A percentile compares a stretch with the other conserved stretches of the same genome.
These are phyloP conservation scores for Helogale parvula DNA, from an alignment of 2,113 vertebrate genomes.

Conservation along the genomic window DNA sequence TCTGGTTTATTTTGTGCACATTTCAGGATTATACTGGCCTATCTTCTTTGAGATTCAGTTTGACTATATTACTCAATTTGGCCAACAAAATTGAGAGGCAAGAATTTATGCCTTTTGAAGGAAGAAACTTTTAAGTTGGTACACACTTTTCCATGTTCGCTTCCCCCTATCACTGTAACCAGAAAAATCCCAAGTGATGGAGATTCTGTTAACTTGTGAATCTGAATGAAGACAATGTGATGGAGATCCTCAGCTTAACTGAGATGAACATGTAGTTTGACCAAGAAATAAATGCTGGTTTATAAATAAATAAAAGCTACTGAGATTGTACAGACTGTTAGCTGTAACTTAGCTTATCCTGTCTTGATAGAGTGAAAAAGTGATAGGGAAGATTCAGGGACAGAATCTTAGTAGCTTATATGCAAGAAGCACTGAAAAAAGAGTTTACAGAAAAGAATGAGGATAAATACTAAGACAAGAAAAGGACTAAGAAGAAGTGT, in stretches of 20 bases:
- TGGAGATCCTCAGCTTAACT: neutral
- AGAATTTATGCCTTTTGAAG: neutral
- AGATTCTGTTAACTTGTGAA: neutral
- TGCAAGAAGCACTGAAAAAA: neutral
- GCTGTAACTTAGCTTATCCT: neutral
- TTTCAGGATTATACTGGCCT: neutral
- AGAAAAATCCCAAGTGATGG: neutral
- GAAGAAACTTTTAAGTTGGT: neutral
- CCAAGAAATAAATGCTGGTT: neutral
- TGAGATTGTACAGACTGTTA: neutral
- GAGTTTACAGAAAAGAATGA: neutral
- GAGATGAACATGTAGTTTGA: neutral
- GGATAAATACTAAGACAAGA: neutral
- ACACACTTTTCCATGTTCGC: neutral
- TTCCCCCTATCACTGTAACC: neutral
- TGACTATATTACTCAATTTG: neutral
- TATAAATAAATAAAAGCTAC: no score
- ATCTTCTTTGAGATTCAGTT: neutral
- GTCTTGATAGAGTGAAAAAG: neutral
- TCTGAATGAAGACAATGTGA: neutral
- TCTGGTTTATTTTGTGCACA: neutral
- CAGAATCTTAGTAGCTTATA: neutral
- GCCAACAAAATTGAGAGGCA: neutral
- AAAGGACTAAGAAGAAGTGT: neutral
- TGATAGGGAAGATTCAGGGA: neutral